Conservation (phyloP, 2,888 invertebrate species). For the Polylopha cassiicola region DNA sequence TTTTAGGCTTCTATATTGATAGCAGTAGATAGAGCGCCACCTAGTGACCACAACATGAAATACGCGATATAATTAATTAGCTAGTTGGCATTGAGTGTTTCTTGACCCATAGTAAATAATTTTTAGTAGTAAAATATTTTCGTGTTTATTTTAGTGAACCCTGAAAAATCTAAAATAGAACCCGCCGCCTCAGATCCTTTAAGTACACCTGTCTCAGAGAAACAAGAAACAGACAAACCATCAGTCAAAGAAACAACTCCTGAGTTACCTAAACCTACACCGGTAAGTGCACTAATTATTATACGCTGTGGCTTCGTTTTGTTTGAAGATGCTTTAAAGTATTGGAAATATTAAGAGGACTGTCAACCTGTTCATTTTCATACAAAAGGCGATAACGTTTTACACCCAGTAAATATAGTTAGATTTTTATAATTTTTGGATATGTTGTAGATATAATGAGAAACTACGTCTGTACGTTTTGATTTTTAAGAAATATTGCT, state of each 20-base stretch:
- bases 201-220: slow-evolving; percentile 18
- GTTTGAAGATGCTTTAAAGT: slow-evolving; percentile 26
- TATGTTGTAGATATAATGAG: too few relatives aligned
- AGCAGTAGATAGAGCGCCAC: too few relatives aligned
- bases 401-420: slow-evolving; percentile 1
- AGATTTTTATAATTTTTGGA: too few relatives aligned
- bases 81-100: too few relatives aligned
- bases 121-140: slow-evolving; percentile 1
- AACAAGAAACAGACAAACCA: slow-evolving; percentile 16
- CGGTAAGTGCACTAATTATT: slow-evolving; percentile 41
- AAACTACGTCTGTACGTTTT: too few relatives aligned
- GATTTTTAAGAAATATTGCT: too few relatives aligned
- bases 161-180: slow-evolving; percentile 39
- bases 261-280: slow-evolving; percentile 65
- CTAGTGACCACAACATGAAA: too few relatives aligned
- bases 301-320: slow-evolving; percentile 29
- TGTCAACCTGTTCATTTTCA: too few relatives aligned
- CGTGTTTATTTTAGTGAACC: slow-evolving; percentile 34
- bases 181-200: slow-evolving; percentile 39
- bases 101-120: too few relatives aligned
- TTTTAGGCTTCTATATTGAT: too few relatives aligned
- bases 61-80: too few relatives aligned
- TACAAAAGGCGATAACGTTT: too few relatives aligned
- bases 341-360: slow-evolving; percentile 6
- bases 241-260: slow-evolving; percentile 37